Percentiles rank a stretch among this genome's conserved stretches.
Evolutionary conservation across 2,113 vertebrate species (phyloP).

Genomic region (Callorhinus ursinus): DNA sequence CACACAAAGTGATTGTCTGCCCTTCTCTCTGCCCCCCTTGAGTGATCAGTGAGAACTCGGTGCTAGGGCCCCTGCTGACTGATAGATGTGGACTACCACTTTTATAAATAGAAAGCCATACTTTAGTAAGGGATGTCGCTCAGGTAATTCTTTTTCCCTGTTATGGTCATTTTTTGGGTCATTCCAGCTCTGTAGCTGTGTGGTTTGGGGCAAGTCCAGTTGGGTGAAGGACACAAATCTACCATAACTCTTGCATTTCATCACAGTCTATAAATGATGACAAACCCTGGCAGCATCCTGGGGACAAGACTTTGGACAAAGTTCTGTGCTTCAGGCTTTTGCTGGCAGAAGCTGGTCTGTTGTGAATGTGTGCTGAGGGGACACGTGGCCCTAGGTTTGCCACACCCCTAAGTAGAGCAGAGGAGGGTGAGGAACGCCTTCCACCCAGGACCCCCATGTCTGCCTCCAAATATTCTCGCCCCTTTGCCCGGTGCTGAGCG

Average conservation of each 20-base stretch:
- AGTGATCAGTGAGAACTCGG: neutral
- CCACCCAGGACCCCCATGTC: neutral
- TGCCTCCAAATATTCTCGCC: neutral
- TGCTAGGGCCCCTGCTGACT: neutral
- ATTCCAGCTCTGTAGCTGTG: accelerated
- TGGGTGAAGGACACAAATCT: neutral
- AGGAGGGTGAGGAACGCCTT: neutral
- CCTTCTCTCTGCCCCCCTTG: neutral
- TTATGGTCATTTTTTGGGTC: neutral
- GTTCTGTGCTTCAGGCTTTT: neutral
- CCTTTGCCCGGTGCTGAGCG: neutral
- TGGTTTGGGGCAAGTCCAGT: neutral
- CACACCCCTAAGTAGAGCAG: neutral
- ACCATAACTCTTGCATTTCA: neutral
- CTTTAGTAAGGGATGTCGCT: neutral
- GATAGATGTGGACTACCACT: neutral
- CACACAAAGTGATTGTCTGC: accelerated
- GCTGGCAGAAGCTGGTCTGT: neutral
- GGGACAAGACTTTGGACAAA: neutral
- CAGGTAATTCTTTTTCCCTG: neutral
- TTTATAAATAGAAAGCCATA: neutral
- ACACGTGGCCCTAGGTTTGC: neutral
- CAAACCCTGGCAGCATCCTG: neutral
- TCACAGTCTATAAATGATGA: neutral
- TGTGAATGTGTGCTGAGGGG: neutral